Base-by-base conservation (phyloP, 2,888 invertebrate genomes). In the Idaea biselata region DNA sequence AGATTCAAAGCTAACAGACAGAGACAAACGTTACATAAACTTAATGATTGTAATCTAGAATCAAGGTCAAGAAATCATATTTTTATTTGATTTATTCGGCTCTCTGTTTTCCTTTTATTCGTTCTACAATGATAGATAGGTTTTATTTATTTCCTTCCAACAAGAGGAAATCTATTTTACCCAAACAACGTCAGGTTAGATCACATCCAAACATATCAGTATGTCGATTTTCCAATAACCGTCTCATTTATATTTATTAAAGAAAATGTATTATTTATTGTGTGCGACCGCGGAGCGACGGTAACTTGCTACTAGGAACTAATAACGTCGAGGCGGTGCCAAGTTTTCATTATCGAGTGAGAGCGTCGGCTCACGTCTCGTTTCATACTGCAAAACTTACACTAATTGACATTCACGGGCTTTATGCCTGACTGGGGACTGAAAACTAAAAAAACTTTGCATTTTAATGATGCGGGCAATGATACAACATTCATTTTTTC, bases 391-490 rank as follows among this genome's bases (percentile, higher is more conserved):
- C 79, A 65, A 81, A 84, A 84, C 76, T 84, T 84, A 80, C 71
- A 73, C 69, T 83, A 82, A 83, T 84, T 83, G 83, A 83, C 82
- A 83, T 83, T 83, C 80, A 79, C 75, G 74, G 68, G 78, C 76
- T 69, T 72, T 68, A 74, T 75, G 74, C 73, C 73, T 71, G 70
- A 71, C 71, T 69, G 11, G 44, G 14, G 44, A 32, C 32, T 2
- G 44, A 44, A 11, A 44, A 44, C 11, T 8, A 44, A 44, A 14
- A 44, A 44, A 8, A 44, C 7, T 3, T 11, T 2, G 11, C 44
- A n/a, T 44, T 44, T 44, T 18, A 58, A 44, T 59, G 60, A 55
- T 53, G 74, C n/a, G n/a, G n/a, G n/a, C 68, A 78, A 8, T 44
- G 14, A 25, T 25, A 8, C 32, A 8, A 32, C 32, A 8, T 32